These are phyloP conservation scores for Pegea sp. DNA, from an alignment of 23 tunicate species.

Conservation along the genomic window DNA sequence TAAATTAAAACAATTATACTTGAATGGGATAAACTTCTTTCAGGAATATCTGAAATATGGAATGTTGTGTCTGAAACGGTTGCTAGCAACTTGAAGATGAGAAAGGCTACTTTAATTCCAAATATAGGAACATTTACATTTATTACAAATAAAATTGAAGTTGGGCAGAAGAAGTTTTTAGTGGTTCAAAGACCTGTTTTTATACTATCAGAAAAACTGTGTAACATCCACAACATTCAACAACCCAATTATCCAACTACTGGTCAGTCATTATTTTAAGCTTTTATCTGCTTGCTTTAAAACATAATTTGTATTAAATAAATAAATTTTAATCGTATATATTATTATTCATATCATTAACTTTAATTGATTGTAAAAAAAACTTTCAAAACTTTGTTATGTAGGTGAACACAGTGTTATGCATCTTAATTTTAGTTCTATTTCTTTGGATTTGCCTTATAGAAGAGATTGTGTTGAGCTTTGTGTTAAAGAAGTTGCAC, in stretches of 20 bases:
- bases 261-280: constrained; percentile 10
- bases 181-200: constrained; percentile 82
- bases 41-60: too few species aligned
- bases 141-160: constrained; percentile 37
- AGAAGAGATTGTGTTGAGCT: constrained; percentile 71
- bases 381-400: too few species aligned
- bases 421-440: constrained; percentile 49
- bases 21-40: too few species aligned
- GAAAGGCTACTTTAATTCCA: constrained; percentile 43
- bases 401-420: constrained; percentile 63
- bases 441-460: constrained; percentile 45
- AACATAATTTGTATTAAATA: too few species aligned
- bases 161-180: constrained; percentile 62
- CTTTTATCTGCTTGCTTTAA: background rate
- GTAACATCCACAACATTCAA: constrained; percentile 59
- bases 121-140: constrained; percentile 81
- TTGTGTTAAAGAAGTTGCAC: constrained; percentile 77
- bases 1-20: too few species aligned
- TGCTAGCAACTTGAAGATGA: background rate
- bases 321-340: too few species aligned
- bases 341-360: too few species aligned
- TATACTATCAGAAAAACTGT: constrained; percentile 60
- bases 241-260: constrained; percentile 62
- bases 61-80: background rate
- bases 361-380: too few species aligned